Conservation (phyloP, 1,140 invertebrate genomes). For the Lepidurus arcticus region DNA sequence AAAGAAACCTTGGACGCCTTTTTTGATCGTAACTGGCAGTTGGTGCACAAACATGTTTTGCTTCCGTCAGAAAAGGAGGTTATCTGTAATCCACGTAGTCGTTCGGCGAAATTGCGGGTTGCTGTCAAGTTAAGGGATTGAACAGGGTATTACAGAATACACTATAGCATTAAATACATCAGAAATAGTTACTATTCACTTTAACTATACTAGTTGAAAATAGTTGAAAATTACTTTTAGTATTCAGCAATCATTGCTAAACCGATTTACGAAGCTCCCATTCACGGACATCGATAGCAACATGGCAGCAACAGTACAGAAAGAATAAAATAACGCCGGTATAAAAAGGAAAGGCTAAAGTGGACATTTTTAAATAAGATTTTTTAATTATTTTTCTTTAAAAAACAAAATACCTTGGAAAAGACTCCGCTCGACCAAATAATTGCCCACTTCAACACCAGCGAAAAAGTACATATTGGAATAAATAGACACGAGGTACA, state of each 20-base stretch:
- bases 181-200: not conserved
- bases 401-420: conserved; percentile 44
- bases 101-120: conserved; percentile 82
- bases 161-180: not conserved
- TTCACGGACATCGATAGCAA: conserved; percentile 42
- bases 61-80: conserved; percentile 66
- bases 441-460: conserved; percentile 61
- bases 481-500: conserved; percentile 67
- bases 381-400: conserved; percentile 29
- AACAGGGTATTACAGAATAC: not conserved
- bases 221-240: not conserved
- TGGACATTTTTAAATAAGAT: conserved; percentile 36
- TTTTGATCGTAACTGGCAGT: conserved; percentile 62
- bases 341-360: conserved; percentile 44
- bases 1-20: conserved; percentile 55
- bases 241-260: not conserved
- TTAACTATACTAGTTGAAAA: not conserved
- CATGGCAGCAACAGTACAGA: conserved; percentile 51
- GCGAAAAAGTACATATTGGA: conserved; percentile 83
- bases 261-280: not conserved
- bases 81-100: conserved; percentile 67
- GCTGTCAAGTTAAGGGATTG: conserved; percentile 53
- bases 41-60: conserved; percentile 74
- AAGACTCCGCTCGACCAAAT: conserved; percentile 51
- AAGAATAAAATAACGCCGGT: conserved; percentile 43